Evolutionary conservation across 2,113 vertebrate genomes (phyloP).

Genomic region (Pseudonaja textilis): DNA sequence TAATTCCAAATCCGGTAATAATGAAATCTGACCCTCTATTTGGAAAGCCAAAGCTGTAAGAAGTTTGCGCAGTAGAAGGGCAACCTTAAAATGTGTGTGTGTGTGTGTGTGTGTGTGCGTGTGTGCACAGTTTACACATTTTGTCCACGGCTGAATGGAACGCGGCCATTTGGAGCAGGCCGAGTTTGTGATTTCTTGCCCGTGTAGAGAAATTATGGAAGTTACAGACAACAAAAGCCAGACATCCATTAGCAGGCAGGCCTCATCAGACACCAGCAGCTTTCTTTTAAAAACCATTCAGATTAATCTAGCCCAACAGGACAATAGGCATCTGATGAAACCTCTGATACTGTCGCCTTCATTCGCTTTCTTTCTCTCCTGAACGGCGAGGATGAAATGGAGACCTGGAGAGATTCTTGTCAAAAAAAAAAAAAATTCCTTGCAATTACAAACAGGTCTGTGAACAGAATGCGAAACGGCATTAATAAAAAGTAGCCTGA

Average conservation of each 20-base stretch:
- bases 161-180: slow-evolving; percentile 28
- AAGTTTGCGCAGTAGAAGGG: slow-evolving; percentile 48
- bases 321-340: slow-evolving; percentile 70
- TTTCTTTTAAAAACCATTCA: slow-evolving; percentile 68
- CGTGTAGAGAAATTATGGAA: slow-evolving; percentile 56
- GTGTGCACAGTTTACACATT: slow-evolving; percentile 13
- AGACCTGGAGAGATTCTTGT: slow-evolving; percentile 47
- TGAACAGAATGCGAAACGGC: slow-evolving; percentile 23
- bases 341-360: slow-evolving; percentile 62
- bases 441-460: slow-evolving; percentile 29
- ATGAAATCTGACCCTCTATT: slow-evolving; percentile 57
- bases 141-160: slow-evolving; percentile 33
- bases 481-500: slow-evolving; percentile 34
- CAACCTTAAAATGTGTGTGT: slow-evolving; percentile 53
- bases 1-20: slow-evolving; percentile 63
- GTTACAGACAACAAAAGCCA: slow-evolving; percentile 61
- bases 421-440: slow-evolving; percentile 34
- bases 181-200: not conserved
- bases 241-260: slow-evolving; percentile 70
- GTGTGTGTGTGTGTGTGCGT: not conserved
- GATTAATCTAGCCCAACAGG: slow-evolving; percentile 54
- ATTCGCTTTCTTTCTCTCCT: slow-evolving; percentile 20
- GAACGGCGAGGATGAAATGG: slow-evolving; percentile 50
- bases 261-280: slow-evolving; percentile 59
- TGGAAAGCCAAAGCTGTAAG: slow-evolving; percentile 56